phyloP scores from a whole-genome alignment of 2,797 vertebrate genomes.

The Oreonectes daqikongensis region DNA sequence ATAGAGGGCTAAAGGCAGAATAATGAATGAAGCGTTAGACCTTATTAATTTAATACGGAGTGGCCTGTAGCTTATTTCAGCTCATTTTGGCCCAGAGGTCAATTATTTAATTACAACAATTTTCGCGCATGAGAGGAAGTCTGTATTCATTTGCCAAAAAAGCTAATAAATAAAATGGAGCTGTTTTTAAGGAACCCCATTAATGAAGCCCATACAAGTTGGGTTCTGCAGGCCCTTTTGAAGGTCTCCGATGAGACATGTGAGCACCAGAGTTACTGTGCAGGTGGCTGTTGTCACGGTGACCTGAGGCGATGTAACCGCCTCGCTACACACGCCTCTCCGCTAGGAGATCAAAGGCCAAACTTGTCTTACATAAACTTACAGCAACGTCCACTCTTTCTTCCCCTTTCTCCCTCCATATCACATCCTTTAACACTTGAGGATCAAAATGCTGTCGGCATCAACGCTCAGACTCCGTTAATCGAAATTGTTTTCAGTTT shows the following conservation, averaged over 20 bases:
- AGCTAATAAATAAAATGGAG: not conserved
- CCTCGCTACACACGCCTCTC: slow-evolving; percentile 41
- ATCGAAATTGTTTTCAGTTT: not conserved
- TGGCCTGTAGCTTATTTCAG: slow-evolving; percentile 46
- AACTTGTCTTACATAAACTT: slow-evolving; percentile 35
- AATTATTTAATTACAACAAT: slow-evolving; percentile 51
- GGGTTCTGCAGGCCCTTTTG: not conserved
- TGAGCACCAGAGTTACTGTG: slow-evolving; percentile 27
- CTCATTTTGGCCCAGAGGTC: slow-evolving; percentile 52
- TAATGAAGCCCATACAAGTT: not conserved
- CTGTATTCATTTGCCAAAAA: slow-evolving; percentile 10
- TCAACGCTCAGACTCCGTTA: not conserved
- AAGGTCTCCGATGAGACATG: not conserved
- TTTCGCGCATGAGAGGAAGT: slow-evolving; percentile 27
- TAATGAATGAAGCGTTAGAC: slow-evolving; percentile 48
- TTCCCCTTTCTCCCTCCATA: slow-evolving; percentile 6
- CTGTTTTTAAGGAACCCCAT: not conserved
- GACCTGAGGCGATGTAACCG: slow-evolving; percentile 37
- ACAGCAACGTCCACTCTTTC: slow-evolving; percentile 23
- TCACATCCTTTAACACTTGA: not conserved
- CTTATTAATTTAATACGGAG: slow-evolving; percentile 48
- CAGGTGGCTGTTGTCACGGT: slow-evolving; percentile 49
- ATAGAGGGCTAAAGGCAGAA: slow-evolving; percentile 46
- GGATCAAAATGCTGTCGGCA: not conserved
- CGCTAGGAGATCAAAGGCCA: slow-evolving; percentile 38